Evolutionary conservation across 2,113 vertebrate genomes (phyloP).

Genomic region (Ailurus styani): DNA sequence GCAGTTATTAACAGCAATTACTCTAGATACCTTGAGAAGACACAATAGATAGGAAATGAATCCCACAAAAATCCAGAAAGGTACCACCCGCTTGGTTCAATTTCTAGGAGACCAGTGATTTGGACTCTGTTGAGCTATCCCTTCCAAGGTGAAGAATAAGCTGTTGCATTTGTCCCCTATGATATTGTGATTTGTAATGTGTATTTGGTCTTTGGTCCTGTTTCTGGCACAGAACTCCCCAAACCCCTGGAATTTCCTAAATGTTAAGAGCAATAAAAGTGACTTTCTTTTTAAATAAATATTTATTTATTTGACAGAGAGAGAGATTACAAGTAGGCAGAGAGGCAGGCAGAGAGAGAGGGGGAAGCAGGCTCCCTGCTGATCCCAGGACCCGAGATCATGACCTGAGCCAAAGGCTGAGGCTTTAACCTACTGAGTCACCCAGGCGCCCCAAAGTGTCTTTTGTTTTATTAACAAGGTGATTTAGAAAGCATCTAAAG

Average conservation of each 20-base stretch:
- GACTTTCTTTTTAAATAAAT: not conserved
- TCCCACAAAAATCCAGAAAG: not conserved
- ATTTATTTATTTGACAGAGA: too few species aligned
- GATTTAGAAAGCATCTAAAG: not conserved
- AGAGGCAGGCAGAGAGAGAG: too few species aligned
- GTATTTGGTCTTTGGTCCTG: not conserved
- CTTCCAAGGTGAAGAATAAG: not conserved
- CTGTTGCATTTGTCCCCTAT: not conserved
- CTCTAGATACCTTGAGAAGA: not conserved
- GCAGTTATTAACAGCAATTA: not conserved
- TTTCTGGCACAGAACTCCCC: not conserved
- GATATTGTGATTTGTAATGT: not conserved
- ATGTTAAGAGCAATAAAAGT: not conserved
- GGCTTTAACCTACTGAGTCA: too few species aligned
- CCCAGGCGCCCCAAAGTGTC: too few species aligned
- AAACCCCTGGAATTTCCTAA: not conserved
- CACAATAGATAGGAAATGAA: not conserved
- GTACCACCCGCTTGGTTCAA: not conserved
- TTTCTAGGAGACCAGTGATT: not conserved
- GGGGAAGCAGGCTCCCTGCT: too few species aligned
- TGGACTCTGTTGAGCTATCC: not conserved
- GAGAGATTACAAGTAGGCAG: too few species aligned
- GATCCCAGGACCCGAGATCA: too few species aligned
- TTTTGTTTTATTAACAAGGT: not conserved
- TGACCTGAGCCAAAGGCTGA: too few species aligned